Evolutionary conservation across 2,113 vertebrate species (phyloP).

Genomic region (Indicator maculatus): DNA sequence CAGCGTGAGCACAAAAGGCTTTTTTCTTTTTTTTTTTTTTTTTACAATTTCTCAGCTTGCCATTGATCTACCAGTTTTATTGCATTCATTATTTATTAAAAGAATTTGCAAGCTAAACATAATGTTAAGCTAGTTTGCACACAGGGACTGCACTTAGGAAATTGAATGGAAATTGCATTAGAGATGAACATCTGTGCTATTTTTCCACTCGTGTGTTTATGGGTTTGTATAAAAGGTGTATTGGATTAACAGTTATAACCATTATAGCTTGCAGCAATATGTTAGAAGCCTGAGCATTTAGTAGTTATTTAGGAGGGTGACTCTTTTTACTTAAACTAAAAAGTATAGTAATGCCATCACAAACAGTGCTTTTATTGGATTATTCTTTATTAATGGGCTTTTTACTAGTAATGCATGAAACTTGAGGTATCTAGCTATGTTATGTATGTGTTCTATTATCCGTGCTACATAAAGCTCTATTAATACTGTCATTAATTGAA

Average conservation of each 20-base stretch:
- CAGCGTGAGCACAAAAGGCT: constrained; percentile 79
- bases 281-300: constrained; percentile 65
- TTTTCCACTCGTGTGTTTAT: constrained; percentile 85
- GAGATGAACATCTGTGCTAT: constrained; percentile 90
- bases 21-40: constrained; percentile 32
- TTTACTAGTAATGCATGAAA: constrained; percentile 10
- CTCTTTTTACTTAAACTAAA: constrained; percentile 40
- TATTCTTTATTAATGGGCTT: constrained; percentile 55
- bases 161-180: constrained; percentile 94
- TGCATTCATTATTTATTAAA: constrained; percentile 95
- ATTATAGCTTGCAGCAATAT: constrained; percentile 76
- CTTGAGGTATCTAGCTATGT: not conserved
- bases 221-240: constrained; percentile 85
- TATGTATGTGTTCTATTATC: not conserved
- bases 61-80: constrained; percentile 91
- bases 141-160: constrained; percentile 90
- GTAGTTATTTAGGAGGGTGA: constrained; percentile 63
- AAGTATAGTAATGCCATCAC: not conserved
- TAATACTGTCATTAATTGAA: constrained; percentile 34
- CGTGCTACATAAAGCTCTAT: not conserved
- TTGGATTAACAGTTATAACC: constrained; percentile 87
- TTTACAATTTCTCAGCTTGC: constrained; percentile 88
- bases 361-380: constrained; percentile 35
- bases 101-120: constrained; percentile 95
- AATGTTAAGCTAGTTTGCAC: constrained; percentile 90